Evolutionary conservation across 2,113 vertebrate species (phyloP).

Genomic region (Psilopsiagon aurifrons): DNA sequence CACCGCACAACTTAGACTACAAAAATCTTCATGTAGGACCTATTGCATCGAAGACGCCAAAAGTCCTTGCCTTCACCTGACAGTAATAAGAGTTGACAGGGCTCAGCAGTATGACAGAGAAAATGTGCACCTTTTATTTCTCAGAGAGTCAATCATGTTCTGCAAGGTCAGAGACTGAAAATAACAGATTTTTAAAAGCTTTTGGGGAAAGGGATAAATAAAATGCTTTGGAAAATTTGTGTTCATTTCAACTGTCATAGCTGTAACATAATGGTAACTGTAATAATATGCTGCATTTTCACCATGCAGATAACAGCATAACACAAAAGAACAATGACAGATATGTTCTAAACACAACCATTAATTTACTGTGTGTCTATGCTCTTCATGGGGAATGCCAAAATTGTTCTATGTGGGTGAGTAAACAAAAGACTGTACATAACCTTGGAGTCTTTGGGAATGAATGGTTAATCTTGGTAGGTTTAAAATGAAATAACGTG

Average conservation of each 20-base stretch:
- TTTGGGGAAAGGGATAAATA: not conserved
- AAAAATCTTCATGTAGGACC: not conserved
- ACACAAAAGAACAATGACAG: not conserved
- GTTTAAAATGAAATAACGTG: not conserved
- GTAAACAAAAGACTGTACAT: not conserved
- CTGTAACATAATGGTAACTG: not conserved
- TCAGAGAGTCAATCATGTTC: not conserved
- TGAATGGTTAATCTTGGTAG: not conserved
- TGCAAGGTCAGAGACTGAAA: not conserved
- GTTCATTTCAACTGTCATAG: not conserved
- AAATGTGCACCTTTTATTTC: conserved; percentile 3
- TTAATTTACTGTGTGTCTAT: not conserved
- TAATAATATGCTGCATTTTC: not conserved
- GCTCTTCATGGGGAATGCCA: not conserved
- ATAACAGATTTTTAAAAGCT: not conserved
- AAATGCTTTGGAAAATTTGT: conserved; percentile 10
- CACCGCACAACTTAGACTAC: not conserved
- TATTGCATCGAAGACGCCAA: not conserved
- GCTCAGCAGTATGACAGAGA: not conserved
- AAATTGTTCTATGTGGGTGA: not conserved
- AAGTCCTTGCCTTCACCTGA: not conserved
- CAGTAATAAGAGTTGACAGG: not conserved
- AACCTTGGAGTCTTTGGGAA: not conserved
- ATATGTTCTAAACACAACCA: not conserved
- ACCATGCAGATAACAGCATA: not conserved